These are phyloP conservation scores for Ophion ellenae DNA, from an alignment of 2,888 invertebrate species.

Conservation along the genomic window DNA sequence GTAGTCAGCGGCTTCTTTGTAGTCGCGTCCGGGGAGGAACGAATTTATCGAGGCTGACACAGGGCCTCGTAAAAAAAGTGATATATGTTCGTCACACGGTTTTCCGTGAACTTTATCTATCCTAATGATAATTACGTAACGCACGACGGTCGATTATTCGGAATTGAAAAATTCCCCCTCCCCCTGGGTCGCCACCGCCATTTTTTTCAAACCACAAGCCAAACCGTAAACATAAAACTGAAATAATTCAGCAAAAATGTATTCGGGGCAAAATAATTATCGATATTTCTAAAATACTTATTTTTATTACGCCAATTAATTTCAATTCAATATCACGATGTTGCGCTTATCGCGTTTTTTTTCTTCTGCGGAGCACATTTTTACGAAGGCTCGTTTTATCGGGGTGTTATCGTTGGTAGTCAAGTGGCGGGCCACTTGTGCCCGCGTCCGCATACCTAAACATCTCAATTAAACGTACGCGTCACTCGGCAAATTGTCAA, in stretches of 20 bases:
- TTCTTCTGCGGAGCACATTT: not conserved
- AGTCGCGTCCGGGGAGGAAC: not conserved
- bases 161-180: not conserved
- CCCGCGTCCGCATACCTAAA: conserved; percentile 17
- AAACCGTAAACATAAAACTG: not conserved
- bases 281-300: too few species aligned
- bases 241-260: too few species aligned
- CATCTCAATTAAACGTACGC: conserved; percentile 36
- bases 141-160: not conserved
- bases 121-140: not conserved
- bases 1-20: not conserved
- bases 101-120: not conserved
- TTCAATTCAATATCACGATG: too few species aligned
- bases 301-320: too few species aligned
- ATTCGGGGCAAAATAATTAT: too few species aligned
- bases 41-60: not conserved
- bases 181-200: not conserved
- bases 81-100: not conserved
- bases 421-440: not conserved
- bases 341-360: not conserved
- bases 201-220: not conserved
- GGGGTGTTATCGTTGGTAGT: not conserved
- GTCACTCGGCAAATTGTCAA: conserved; percentile 41
- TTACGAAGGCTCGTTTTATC: conserved; percentile 13
- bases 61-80: not conserved